Conservation (phyloP, 2,797 vertebrate genomes). For the Aldrovandia affinis region DNA sequence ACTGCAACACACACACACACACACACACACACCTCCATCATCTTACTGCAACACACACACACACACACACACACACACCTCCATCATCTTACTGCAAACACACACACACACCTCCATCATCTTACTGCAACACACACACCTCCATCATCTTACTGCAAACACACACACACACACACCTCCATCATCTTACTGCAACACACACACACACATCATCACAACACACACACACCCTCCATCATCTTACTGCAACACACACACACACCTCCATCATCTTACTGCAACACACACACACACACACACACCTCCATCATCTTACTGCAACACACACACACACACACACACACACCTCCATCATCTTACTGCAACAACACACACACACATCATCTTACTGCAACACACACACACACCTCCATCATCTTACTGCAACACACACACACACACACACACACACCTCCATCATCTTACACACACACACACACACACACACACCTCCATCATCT, state of each 20-base stretch:
- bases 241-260: slow-evolving; percentile 62
- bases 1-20: too few species aligned
- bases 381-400: slow-evolving; percentile 18
- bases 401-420: slow-evolving; percentile 16
- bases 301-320: slow-evolving; percentile 92
- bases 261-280: slow-evolving; percentile 91
- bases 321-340: slow-evolving; percentile 26
- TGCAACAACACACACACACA: slow-evolving; percentile 9
- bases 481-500: too few species aligned
- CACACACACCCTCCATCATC: neutral
- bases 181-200: too few species aligned
- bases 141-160: neutral
- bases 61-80: slow-evolving; percentile 7
- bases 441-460: slow-evolving; percentile 12
- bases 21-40: slow-evolving; percentile 60
- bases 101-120: slow-evolving; percentile 7
- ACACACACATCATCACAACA: too few species aligned
- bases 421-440: slow-evolving; percentile 25
- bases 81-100: neutral
- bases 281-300: slow-evolving; percentile 71
- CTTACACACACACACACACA: too few species aligned
- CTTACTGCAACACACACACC: neutral
- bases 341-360: slow-evolving; percentile 16
- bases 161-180: too few species aligned
- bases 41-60: neutral